Conservation (phyloP, 2,797 vertebrate genomes). For the Falco naumanni region DNA sequence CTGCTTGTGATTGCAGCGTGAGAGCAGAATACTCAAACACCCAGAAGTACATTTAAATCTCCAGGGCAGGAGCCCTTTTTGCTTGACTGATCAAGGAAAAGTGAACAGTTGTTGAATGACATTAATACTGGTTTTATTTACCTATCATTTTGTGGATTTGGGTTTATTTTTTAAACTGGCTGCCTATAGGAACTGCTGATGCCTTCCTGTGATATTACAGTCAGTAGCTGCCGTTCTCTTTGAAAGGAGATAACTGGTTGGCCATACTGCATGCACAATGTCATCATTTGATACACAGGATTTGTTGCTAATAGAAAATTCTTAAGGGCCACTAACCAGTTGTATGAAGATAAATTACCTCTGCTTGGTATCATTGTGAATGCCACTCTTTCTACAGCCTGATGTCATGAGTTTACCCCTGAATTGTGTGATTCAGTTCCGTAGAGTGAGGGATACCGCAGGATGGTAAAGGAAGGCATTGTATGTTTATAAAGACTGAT, state of each 20-base stretch:
- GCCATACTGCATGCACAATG: neutral
- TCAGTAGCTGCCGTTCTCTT: neutral
- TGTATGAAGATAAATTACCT: slow-evolving; percentile 31
- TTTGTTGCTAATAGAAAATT: neutral
- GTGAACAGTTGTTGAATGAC: slow-evolving; percentile 10
- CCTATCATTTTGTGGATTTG: neutral
- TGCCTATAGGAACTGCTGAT: neutral
- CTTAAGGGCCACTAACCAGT: neutral
- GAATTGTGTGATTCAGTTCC: neutral
- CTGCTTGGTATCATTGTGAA: neutral
- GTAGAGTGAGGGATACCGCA: neutral
- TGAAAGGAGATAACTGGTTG: neutral
- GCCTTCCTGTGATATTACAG: neutral
- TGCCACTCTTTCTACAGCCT: slow-evolving; percentile 14
- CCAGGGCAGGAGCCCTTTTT: neutral
- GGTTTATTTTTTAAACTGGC: neutral
- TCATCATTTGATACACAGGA: neutral
- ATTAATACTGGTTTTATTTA: neutral
- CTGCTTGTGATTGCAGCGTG: neutral
- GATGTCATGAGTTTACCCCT: neutral
- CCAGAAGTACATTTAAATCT: neutral
- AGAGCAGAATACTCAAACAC: neutral
- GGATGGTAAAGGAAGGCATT: slow-evolving; percentile 21
- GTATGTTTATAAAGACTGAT: slow-evolving; percentile 26
- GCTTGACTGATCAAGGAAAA: slow-evolving; percentile 16